Evolutionary conservation across 2,888 invertebrate genomes (phyloP).

Genomic region (Sialis lutaria): DNA sequence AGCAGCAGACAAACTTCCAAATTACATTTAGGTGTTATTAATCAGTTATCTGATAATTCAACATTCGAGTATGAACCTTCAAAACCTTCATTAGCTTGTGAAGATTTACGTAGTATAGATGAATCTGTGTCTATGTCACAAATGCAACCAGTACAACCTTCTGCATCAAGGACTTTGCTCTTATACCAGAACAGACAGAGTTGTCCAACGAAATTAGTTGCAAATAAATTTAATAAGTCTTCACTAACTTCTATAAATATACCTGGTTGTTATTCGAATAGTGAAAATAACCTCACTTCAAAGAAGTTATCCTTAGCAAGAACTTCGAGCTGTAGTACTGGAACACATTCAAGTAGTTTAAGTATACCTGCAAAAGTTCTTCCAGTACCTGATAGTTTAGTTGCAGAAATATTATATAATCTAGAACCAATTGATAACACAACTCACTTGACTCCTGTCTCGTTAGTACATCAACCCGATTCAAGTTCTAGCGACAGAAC

Average conservation of each 20-base stretch:
- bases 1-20: slow-evolving; percentile 31
- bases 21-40: slow-evolving; percentile 22
- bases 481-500: slow-evolving; percentile 17
- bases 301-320: neutral
- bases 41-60: slow-evolving; percentile 36
- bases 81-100: slow-evolving; percentile 42
- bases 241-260: slow-evolving; percentile 35
- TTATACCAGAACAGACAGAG: slow-evolving; percentile 36
- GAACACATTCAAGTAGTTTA: slow-evolving; percentile 37
- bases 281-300: slow-evolving; percentile 21
- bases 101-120: slow-evolving; percentile 47
- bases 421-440: slow-evolving; percentile 15
- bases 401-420: slow-evolving; percentile 35
- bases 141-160: slow-evolving; percentile 16
- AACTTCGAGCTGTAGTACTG: slow-evolving; percentile 15
- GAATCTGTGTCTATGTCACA: slow-evolving; percentile 36
- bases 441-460: neutral
- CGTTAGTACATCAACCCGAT: slow-evolving; percentile 13
- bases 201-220: slow-evolving; percentile 44
- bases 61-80: slow-evolving; percentile 34
- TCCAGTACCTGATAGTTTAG: slow-evolving; percentile 32
- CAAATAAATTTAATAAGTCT: slow-evolving; percentile 35
- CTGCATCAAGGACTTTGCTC: slow-evolving; percentile 9
- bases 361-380: slow-evolving; percentile 25
- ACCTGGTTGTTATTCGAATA: slow-evolving; percentile 29